Conservation (phyloP, 2,113 vertebrate species). For the Drymodes brunneopygia region DNA sequence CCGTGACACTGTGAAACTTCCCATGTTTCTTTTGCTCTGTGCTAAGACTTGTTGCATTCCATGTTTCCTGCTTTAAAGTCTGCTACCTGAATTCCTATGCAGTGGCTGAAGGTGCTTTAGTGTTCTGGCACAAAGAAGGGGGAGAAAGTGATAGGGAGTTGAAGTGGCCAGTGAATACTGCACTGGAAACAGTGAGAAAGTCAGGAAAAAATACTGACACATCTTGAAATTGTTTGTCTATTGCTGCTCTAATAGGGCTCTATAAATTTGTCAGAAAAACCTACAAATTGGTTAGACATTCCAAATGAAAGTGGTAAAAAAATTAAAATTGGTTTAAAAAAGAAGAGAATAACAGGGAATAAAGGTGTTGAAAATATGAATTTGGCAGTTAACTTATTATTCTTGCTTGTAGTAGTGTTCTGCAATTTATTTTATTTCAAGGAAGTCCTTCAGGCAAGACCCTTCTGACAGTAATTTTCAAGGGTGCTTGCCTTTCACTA, state of each 20-base stretch:
- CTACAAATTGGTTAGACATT: not conserved
- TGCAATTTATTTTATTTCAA: not conserved
- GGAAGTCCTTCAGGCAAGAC: not conserved
- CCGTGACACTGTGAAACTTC: not conserved
- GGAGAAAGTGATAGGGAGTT: not conserved
- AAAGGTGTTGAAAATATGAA: not conserved
- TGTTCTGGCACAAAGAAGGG: not conserved
- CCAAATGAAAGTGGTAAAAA: not conserved
- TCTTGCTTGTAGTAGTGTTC: not conserved
- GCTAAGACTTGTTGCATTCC: not conserved
- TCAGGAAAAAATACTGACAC: not conserved
- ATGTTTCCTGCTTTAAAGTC: not conserved
- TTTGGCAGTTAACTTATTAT: not conserved
- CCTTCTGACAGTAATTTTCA: not conserved
- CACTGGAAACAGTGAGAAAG: not conserved
- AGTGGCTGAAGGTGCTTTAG: not conserved
- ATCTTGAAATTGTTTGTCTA: not conserved
- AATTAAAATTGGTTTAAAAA: not conserved
- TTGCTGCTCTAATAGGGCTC: not conserved
- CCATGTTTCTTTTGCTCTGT: not conserved
- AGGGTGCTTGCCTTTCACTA: not conserved
- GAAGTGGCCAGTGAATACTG: not conserved
- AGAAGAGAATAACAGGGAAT: not conserved
- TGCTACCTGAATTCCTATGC: not conserved
- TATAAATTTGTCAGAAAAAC: not conserved